Evolutionary conservation across 1,140 invertebrate genomes (phyloP), one percentile per base, ranked within the genome.

Genomic region (Phymastichus coffea): DNA sequence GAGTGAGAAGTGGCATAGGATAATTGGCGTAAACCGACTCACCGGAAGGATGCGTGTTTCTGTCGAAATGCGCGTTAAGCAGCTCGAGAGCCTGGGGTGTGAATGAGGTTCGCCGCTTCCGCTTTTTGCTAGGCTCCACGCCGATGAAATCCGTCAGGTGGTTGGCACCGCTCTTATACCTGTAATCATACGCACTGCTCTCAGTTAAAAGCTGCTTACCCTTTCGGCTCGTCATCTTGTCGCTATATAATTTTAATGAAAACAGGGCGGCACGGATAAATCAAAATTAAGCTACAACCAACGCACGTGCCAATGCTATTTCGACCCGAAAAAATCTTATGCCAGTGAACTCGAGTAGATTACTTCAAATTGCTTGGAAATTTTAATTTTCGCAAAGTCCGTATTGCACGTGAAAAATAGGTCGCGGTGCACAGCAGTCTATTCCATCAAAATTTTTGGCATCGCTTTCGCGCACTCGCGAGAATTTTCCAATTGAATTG

Each of bases 41-140:
- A 97, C 96, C 95, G 81, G 95, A 97, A 17, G 96, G 96, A 87
- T 99, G 95, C 49, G 95, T 97, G 80, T 97, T 98, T 70, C 92
- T 87, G 75, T 97, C 93, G 80, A 98, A 99, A 79, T 97, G 93
- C 48, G 91, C 88, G 78, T 98, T 98, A 7, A 98, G 82, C 48
- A 97, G 81, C 81, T 98, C 95, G 56, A 99, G 77, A 12, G 95
- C 95, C 76, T 96, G 93, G 1, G 95, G 95, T 9, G 95, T 97
- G 78, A 98, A 99, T 0, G 95, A 97, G 10, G 95, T 98, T 67
- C 96, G 84, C 65, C 95, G 80, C 82, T 98, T 99, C 63, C 96
- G 84, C 72, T 98, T 98, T 82, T 98, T 98, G 49, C 92, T 95
- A 3, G 94, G 93, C 73, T 97, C 95, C 70, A 94, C 93, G 23